Conservation (phyloP, 2,113 vertebrate genomes). For the Phrynocephalus versicolor region DNA sequence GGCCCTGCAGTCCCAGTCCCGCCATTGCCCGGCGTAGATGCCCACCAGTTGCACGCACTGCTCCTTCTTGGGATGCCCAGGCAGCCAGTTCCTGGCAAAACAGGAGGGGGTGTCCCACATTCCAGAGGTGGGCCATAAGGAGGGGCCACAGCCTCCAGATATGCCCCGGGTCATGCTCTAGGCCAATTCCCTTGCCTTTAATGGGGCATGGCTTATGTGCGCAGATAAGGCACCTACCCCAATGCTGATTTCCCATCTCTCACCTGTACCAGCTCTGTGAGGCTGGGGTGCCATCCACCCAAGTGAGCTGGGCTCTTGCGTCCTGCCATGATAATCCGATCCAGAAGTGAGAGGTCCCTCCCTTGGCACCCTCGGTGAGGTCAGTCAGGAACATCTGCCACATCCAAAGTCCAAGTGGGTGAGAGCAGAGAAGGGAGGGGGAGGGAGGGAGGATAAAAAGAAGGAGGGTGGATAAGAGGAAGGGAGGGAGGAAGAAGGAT, state of each 20-base stretch:
- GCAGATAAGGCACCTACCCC: too few species aligned
- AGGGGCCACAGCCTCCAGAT: neutral
- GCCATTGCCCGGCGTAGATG: slow-evolving; percentile 23
- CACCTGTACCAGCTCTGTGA: slow-evolving; percentile 40
- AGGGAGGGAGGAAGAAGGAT: too few species aligned
- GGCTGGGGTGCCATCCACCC: slow-evolving; percentile 10
- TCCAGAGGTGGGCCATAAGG: neutral
- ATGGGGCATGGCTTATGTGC: neutral
- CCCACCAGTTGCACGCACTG: slow-evolving; percentile 8
- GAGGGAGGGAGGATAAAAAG: too few species aligned
- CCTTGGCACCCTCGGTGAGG: neutral
- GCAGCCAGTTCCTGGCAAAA: slow-evolving; percentile 25
- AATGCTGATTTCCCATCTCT: neutral
- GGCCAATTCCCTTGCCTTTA: neutral
- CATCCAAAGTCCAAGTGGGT: neutral
- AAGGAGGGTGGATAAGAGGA: too few species aligned
- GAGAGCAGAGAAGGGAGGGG: neutral
- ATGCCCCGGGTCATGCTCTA: neutral
- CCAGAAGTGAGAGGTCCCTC: neutral
- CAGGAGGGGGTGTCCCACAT: neutral
- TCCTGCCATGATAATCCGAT: slow-evolving; percentile 11
- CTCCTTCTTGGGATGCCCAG: slow-evolving; percentile 5
- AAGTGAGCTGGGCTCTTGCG: slow-evolving; percentile 1
- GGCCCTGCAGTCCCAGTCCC: slow-evolving; percentile 26
- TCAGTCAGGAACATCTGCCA: slow-evolving; percentile 27